Conservation (phyloP, 2,113 vertebrate species). For the Papio anubis region DNA sequence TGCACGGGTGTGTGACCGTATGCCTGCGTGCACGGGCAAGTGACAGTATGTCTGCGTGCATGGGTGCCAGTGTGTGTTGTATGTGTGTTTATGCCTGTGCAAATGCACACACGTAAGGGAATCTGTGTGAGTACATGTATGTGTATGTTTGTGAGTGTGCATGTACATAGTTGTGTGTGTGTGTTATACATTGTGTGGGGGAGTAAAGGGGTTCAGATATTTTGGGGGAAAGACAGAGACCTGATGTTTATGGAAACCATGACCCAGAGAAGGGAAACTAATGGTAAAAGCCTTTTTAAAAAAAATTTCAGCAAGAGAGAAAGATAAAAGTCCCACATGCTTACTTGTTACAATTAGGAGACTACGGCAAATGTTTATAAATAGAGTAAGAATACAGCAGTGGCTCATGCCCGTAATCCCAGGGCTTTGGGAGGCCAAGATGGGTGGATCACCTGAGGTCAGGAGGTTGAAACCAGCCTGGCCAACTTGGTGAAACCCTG, state of each 20-base stretch:
- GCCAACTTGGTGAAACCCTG: no score
- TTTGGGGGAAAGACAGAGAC: accelerated
- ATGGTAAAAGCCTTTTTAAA: accelerated
- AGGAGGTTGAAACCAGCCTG: no score
- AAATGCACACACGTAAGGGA: background rate
- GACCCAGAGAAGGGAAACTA: background rate
- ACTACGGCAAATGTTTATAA: accelerated
- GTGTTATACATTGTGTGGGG: background rate
- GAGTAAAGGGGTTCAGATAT: accelerated
- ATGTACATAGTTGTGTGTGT: background rate
- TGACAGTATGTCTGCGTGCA: no score
- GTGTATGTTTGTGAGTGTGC: background rate
- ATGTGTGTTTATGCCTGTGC: no score
- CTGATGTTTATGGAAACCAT: accelerated
- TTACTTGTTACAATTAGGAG: no score
- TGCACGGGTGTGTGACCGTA: accelerated
- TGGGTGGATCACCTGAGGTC: no score
- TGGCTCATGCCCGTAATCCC: no score
- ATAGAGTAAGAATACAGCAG: background rate
- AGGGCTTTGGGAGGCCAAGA: no score
- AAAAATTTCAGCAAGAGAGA: background rate
- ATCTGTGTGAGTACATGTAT: background rate
- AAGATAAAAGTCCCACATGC: accelerated
- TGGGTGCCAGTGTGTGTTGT: background rate
- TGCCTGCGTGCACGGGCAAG: background rate